phyloP scores from a whole-genome alignment of 2,888 invertebrate genomes.

The Mythimna pallens region DNA sequence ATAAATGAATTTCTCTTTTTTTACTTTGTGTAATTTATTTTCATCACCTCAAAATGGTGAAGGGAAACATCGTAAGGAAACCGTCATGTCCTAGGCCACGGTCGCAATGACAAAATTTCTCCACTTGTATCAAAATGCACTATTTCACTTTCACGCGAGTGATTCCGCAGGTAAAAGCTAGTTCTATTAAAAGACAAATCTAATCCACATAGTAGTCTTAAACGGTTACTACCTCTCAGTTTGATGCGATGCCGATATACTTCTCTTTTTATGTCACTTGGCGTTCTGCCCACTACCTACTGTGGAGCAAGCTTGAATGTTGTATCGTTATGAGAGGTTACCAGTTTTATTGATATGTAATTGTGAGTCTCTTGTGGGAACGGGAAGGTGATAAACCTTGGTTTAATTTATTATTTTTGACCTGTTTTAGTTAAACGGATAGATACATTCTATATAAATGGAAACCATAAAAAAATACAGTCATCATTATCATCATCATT shows the following conservation, averaged over 20 bases:
- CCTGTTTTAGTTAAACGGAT: background rate
- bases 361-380: conserved; percentile 1
- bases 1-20: no score
- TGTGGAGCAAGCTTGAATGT: conserved; percentile 10
- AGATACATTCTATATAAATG: no score
- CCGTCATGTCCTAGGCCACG: no score
- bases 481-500: no score
- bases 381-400: conserved; percentile 22
- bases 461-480: no score
- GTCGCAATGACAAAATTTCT: no score
- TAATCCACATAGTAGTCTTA: conserved; percentile 6
- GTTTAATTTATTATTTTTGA: conserved; percentile 11
- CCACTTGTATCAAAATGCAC: no score
- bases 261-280: conserved; percentile 48
- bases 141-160: no score
- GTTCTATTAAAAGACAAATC: background rate
- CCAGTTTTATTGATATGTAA: conserved; percentile 26
- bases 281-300: conserved; percentile 35
- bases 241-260: conserved; percentile 26
- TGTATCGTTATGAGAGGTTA: background rate
- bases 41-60: no score
- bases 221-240: conserved; percentile 5
- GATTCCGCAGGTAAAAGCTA: no score
- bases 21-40: no score
- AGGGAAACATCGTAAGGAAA: no score